Evolutionary conservation across 2,797 vertebrate genomes (phyloP).

Genomic region (Propithecus deckenii): DNA sequence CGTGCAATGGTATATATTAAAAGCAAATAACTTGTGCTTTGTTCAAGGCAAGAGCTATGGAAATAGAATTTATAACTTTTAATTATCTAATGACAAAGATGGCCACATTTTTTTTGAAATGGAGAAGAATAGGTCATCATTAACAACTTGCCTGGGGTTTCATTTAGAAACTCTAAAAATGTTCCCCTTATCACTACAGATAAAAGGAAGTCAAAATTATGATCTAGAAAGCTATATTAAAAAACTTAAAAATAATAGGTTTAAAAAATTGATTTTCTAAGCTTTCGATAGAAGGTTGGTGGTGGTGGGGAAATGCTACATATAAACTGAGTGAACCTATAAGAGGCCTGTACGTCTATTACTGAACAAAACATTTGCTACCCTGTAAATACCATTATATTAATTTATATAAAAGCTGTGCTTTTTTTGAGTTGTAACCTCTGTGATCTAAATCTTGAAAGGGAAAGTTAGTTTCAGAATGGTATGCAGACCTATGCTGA

Average conservation of each 20-base stretch:
- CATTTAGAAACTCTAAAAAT: conserved; percentile 57
- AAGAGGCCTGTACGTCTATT: not conserved
- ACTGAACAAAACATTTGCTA: conserved; percentile 24
- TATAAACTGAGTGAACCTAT: conserved; percentile 33
- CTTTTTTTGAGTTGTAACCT: not conserved
- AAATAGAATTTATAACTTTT: conserved; percentile 79
- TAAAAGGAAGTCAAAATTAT: conserved; percentile 66
- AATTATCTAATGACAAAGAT: conserved; percentile 68
- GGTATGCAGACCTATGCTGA: not conserved
- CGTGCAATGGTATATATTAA: conserved; percentile 82
- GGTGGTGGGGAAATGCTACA: not conserved
- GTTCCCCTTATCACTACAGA: conserved; percentile 54
- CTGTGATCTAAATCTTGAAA: conserved; percentile 20
- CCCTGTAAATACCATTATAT: not conserved
- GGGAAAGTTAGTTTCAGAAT: not conserved
- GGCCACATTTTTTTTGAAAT: conserved; percentile 47
- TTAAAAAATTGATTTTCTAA: conserved; percentile 70
- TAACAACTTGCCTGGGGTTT: conserved; percentile 63
- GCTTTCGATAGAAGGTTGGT: conserved; percentile 19
- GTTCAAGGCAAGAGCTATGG: conserved; percentile 77
- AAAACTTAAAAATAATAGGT: conserved; percentile 48
- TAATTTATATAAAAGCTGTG: conserved; percentile 40
- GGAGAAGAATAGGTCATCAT: conserved; percentile 60
- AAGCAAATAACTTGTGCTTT: conserved; percentile 81
- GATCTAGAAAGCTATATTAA: conserved; percentile 40